Percentiles rank a stretch among this genome's conserved stretches.
phyloP scores from a whole-genome alignment of 2,113 vertebrate species.

The Hymenochirus boettgeri region DNA sequence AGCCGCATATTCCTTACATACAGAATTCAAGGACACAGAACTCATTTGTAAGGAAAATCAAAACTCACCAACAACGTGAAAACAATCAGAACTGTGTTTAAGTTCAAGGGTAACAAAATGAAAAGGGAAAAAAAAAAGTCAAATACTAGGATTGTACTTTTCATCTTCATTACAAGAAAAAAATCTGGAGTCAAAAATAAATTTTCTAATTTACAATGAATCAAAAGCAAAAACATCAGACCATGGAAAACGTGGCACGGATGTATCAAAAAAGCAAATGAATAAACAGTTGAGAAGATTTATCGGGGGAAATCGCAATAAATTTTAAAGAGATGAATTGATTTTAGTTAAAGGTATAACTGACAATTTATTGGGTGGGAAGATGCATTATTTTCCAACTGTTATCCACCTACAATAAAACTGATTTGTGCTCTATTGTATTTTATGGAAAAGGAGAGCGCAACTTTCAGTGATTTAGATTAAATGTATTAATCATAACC shows the following conservation, averaged over 20 bases:
- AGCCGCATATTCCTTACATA: too few species aligned
- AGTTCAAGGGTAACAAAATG: conserved; percentile 77
- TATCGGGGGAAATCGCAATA: conserved; percentile 94
- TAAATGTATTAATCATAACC: conserved; percentile 99
- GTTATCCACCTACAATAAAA: conserved; percentile 97
- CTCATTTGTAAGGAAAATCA: too few species aligned
- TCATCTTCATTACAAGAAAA: conserved; percentile 94
- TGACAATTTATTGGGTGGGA: conserved; percentile 98
- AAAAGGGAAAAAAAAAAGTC: conserved; percentile 65
- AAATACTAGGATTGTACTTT: conserved; percentile 71
- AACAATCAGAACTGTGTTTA: conserved; percentile 62
- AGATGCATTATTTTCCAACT: conserved; percentile 99
- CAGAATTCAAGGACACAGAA: too few species aligned
- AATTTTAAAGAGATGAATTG: conserved; percentile 95
- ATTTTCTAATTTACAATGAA: conserved; percentile 96
- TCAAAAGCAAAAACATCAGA: conserved; percentile 93
- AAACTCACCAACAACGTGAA: conserved; percentile 34
- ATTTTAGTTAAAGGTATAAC: conserved; percentile 98
- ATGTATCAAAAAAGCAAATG: conserved; percentile 98
- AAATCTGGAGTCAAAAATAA: conserved; percentile 94
- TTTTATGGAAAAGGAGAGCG: conserved; percentile 97
- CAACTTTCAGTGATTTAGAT: conserved; percentile 98
- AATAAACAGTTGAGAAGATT: conserved; percentile 99
- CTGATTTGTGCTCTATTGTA: conserved; percentile 99
- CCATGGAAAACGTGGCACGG: conserved; percentile 94